These are phyloP conservation scores for Zeugodacus cucurbitae DNA, from an alignment of 1,140 invertebrate species.

Conservation along the genomic window DNA sequence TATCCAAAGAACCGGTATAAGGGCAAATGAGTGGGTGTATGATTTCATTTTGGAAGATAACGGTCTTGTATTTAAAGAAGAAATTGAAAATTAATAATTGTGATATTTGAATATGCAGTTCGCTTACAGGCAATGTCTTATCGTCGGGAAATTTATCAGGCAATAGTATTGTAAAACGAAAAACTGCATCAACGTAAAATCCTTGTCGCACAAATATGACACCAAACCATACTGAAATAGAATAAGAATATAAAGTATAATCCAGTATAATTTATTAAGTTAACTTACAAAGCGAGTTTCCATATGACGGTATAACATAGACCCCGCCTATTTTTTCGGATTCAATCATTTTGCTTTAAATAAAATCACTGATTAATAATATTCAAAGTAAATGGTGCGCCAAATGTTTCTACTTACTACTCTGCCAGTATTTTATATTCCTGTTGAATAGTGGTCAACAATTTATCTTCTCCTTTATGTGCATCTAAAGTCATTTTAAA, in stretches of 20 bases:
- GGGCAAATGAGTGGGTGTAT: slow-evolving; percentile 89
- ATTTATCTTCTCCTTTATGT: slow-evolving; percentile 56
- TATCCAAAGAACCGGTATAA: slow-evolving; percentile 79
- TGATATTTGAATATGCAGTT: neutral
- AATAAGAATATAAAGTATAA: neutral
- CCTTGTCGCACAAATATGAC: slow-evolving; percentile 91
- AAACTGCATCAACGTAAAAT: slow-evolving; percentile 87
- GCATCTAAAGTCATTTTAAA: slow-evolving; percentile 58
- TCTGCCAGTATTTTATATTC: slow-evolving; percentile 83
- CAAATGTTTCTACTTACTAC: slow-evolving; percentile 72
- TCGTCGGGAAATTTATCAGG: slow-evolving; percentile 90
- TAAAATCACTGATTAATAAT: slow-evolving; percentile 44
- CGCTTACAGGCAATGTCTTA: slow-evolving; percentile 72
- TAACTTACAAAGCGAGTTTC: slow-evolving; percentile 78
- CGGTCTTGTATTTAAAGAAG: slow-evolving; percentile 70
- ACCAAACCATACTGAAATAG: slow-evolving; percentile 93
- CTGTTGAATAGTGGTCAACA: slow-evolving; percentile 69
- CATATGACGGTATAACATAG: slow-evolving; percentile 91
- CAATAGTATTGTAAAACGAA: slow-evolving; percentile 87
- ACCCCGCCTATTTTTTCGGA: slow-evolving; percentile 87
- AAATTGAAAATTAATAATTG: neutral
- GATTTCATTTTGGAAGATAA: slow-evolving; percentile 86
- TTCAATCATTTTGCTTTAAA: slow-evolving; percentile 83
- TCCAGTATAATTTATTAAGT: neutral
- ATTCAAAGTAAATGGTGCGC: neutral